These are phyloP conservation scores for Blera fallax DNA, from an alignment of 2,888 invertebrate species.

Conservation along the genomic window DNA sequence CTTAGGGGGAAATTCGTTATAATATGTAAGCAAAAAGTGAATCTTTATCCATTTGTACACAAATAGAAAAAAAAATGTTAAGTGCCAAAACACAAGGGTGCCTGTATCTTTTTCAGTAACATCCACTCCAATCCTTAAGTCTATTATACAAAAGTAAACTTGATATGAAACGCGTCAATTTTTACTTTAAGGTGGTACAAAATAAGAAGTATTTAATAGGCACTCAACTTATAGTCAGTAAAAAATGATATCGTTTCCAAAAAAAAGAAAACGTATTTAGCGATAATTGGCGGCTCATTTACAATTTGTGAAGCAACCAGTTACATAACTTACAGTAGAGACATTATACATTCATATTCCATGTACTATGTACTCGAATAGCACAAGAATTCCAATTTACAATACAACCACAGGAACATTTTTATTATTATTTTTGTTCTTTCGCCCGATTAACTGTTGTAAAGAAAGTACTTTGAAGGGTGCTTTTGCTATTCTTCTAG, in stretches of 20 bases:
- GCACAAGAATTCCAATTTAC: background rate
- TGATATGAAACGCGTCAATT: constrained; percentile 36
- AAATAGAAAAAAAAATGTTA: background rate
- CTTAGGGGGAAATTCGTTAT: background rate
- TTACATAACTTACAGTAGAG: background rate
- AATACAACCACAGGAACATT: background rate
- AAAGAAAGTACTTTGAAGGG: background rate
- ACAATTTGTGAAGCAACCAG: background rate
- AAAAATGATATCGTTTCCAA: background rate
- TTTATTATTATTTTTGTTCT: too few species aligned
- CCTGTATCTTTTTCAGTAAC: background rate
- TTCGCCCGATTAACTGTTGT: background rate
- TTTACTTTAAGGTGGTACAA: constrained; percentile 20
- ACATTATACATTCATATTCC: background rate
- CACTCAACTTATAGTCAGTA: background rate
- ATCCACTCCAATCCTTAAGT: constrained; percentile 4
- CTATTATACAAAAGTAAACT: constrained; percentile 22
- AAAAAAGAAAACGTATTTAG: background rate
- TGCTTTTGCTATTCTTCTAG: background rate
- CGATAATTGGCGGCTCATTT: background rate
- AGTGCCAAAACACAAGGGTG: constrained; percentile 1
- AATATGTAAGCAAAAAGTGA: too few species aligned
- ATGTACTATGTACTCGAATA: too few species aligned
- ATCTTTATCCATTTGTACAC: background rate
- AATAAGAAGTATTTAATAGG: background rate